Evolutionary conservation across 1,140 invertebrate species (phyloP).

Genomic region (Meloidogyne hapla): DNA sequence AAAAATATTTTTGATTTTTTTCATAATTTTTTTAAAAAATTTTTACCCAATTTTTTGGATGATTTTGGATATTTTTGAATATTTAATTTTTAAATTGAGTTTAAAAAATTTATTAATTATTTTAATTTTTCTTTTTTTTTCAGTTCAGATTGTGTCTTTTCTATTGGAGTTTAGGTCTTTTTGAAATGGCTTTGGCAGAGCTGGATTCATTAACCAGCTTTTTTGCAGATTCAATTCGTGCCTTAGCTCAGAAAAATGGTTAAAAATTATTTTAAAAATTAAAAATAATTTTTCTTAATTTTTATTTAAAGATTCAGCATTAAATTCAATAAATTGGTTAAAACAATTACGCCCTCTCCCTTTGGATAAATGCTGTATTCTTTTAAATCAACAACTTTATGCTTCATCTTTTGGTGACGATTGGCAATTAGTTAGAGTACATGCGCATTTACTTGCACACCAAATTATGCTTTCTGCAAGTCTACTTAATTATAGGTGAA

Average conservation of each 20-base stretch:
- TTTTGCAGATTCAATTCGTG: slow-evolving; percentile 23
- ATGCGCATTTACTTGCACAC: slow-evolving; percentile 41
- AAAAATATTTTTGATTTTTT: slow-evolving; percentile 3
- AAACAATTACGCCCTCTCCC: slow-evolving; percentile 31
- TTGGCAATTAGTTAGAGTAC: slow-evolving; percentile 36
- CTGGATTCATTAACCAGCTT: slow-evolving; percentile 34
- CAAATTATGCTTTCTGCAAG: slow-evolving; percentile 30
- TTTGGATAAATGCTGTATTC: slow-evolving; percentile 30
- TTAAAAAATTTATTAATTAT: not conserved
- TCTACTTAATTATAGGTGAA: slow-evolving; percentile 25
- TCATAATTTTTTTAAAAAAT: not conserved
- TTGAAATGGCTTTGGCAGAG: slow-evolving; percentile 42
- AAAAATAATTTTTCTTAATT: not conserved
- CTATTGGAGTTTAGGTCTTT: slow-evolving; percentile 47
- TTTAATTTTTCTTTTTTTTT: slow-evolving; percentile 31
- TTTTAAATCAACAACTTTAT: slow-evolving; percentile 26
- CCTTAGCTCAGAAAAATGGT: slow-evolving; percentile 17
- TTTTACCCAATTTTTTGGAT: not conserved
- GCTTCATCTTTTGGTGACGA: slow-evolving; percentile 6
- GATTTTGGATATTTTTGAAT: not conserved
- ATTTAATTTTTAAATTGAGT: too few species aligned
- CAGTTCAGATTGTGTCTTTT: slow-evolving; percentile 44
- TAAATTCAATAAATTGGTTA: slow-evolving; percentile 32
- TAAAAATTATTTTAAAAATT: too few species aligned
- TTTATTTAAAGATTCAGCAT: slow-evolving; percentile 5